phyloP scores from a whole-genome alignment of 2,113 vertebrate species.

The Genyomyrus donnyi region DNA sequence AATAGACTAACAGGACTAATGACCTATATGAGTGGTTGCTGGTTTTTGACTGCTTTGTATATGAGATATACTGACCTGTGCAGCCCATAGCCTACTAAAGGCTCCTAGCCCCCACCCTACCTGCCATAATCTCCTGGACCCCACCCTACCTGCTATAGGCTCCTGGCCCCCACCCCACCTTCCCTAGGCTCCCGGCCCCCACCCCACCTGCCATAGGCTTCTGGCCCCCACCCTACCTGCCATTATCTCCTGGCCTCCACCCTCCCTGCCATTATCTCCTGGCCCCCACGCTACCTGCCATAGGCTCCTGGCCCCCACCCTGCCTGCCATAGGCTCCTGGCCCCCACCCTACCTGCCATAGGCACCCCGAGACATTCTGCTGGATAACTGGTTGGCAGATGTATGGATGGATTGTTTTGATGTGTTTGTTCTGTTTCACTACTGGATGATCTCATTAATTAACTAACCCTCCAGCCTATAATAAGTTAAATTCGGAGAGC shows the following conservation, averaged over 20 bases:
- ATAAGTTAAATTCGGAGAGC: neutral
- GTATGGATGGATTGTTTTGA: neutral
- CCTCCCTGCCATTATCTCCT: too few species aligned
- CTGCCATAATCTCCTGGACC: too few species aligned
- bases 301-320: too few species aligned
- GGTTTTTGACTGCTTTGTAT: conserved; percentile 34
- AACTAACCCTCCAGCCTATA: neutral
- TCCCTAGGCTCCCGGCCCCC: too few species aligned
- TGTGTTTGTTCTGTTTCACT: neutral
- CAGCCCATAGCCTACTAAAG: conserved; percentile 34
- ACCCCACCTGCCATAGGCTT: too few species aligned
- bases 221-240: too few species aligned
- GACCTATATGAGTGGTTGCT: conserved; percentile 31
- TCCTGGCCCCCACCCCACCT: too few species aligned
- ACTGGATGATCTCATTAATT: neutral
- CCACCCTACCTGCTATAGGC: too few species aligned
- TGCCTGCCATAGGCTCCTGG: too few species aligned
- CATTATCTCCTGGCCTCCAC: too few species aligned
- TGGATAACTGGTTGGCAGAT: neutral
- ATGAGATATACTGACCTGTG: neutral
- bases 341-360: too few species aligned
- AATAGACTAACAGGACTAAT: conserved; percentile 66
- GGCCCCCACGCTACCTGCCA: too few species aligned
- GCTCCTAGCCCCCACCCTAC: neutral
- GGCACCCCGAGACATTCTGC: conserved; percentile 32